phyloP scores from a whole-genome alignment of 1,140 invertebrate species.

The Zaprionus vittiger region DNA sequence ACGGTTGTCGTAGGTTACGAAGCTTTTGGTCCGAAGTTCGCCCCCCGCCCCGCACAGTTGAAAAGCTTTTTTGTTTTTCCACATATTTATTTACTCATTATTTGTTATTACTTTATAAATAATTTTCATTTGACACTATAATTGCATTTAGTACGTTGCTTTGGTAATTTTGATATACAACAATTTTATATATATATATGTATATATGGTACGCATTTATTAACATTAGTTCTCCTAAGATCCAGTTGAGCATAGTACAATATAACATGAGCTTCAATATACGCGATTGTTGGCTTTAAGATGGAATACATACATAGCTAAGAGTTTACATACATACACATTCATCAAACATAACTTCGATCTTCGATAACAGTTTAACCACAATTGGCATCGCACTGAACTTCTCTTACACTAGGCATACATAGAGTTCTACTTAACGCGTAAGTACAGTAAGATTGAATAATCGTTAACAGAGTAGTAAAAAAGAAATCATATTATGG shows the following conservation, averaged over 20 bases:
- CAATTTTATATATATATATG: slow-evolving; percentile 50
- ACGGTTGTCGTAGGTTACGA: slow-evolving; percentile 46
- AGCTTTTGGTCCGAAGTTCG: slow-evolving; percentile 27
- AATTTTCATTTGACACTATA: slow-evolving; percentile 74
- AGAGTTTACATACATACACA: slow-evolving; percentile 37
- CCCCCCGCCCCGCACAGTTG: background rate
- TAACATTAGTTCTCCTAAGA: slow-evolving; percentile 45
- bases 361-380: slow-evolving; percentile 6
- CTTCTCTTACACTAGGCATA: background rate
- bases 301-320: slow-evolving; percentile 54
- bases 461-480: slow-evolving; percentile 27
- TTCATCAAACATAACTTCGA: slow-evolving; percentile 11
- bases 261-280: slow-evolving; percentile 43
- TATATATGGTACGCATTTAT: slow-evolving; percentile 30
- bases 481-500: slow-evolving; percentile 41
- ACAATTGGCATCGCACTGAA: background rate
- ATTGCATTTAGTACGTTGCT: slow-evolving; percentile 61
- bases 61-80: slow-evolving; percentile 14
- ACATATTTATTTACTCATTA: slow-evolving; percentile 48
- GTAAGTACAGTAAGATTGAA: slow-evolving; percentile 66
- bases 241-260: slow-evolving; percentile 42
- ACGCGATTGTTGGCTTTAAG: slow-evolving; percentile 30
- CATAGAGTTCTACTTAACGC: slow-evolving; percentile 43
- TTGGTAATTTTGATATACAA: slow-evolving; percentile 79
- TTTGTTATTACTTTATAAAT: slow-evolving; percentile 45